These are phyloP conservation scores for Rhinolophus sinicus DNA, from an alignment of 2,113 vertebrate species.

Conservation along the genomic window DNA sequence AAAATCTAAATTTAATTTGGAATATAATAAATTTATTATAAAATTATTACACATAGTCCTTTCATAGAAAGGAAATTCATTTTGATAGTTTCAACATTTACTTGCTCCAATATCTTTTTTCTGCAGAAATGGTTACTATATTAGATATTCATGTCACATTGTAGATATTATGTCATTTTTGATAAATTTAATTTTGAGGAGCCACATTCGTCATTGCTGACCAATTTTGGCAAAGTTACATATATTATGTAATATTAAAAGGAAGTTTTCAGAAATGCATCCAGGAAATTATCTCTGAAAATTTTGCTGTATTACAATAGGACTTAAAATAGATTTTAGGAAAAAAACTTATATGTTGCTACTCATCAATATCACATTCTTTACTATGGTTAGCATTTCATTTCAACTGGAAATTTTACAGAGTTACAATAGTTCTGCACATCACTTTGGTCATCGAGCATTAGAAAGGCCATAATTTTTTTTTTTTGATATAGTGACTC, in stretches of 20 bases:
- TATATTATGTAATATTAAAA: neutral
- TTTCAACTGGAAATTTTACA: neutral
- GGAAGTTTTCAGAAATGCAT: neutral
- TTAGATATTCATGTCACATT: neutral
- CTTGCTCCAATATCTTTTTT: neutral
- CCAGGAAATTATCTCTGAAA: neutral
- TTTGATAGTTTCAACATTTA: neutral
- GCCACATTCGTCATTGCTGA: neutral
- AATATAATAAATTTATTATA: neutral
- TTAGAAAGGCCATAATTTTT: neutral
- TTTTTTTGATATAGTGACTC: neutral
- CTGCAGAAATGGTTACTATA: neutral
- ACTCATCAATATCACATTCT: neutral
- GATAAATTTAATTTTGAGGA: conserved; percentile 38
- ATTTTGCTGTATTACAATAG: neutral
- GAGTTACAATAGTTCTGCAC: neutral
- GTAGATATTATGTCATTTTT: conserved; percentile 46
- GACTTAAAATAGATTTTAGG: neutral
- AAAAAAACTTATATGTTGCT: neutral
- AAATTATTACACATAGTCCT: neutral
- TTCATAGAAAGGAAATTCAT: neutral
- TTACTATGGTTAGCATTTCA: neutral
- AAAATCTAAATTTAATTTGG: neutral
- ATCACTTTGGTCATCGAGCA: neutral
- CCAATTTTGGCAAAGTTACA: conserved; percentile 24